These are phyloP conservation scores for Liodrosophila aerea DNA, from an alignment of 2,888 invertebrate species.

Conservation along the genomic window DNA sequence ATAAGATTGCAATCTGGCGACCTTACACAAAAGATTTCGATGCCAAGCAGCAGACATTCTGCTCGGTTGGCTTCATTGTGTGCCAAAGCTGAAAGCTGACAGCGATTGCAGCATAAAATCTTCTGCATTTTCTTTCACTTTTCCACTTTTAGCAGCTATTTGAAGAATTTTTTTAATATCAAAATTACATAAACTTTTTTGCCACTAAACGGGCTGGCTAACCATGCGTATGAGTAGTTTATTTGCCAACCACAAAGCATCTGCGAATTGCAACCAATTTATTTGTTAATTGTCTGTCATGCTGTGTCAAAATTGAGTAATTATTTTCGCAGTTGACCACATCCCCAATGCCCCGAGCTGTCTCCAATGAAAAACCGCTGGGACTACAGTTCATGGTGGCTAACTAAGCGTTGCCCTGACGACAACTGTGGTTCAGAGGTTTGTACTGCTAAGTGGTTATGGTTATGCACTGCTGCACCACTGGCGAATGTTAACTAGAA, in stretches of 20 bases:
- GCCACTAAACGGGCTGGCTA: conserved; percentile 1
- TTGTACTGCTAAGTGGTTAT: conserved; percentile 32
- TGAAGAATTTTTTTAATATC: no score
- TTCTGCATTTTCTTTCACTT: not conserved
- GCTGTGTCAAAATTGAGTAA: conserved; percentile 58
- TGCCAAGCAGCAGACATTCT: conserved; percentile 3
- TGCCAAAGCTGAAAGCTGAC: not conserved
- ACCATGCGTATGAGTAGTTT: conserved; percentile 28
- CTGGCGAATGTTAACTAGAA: not conserved
- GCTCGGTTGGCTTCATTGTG: conserved; percentile 3
- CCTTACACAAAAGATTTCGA: conserved; percentile 17
- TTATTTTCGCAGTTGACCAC: conserved; percentile 51
- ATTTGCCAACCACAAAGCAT: conserved; percentile 3
- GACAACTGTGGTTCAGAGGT: conserved; percentile 31
- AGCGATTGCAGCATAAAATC: conserved; percentile 13
- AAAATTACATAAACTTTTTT: no score
- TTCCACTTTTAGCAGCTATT: no score
- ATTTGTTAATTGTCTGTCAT: conserved; percentile 49
- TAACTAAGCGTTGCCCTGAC: conserved; percentile 44
- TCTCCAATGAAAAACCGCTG: conserved; percentile 15
- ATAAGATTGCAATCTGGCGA: conserved; percentile 33
- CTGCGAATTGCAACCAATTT: conserved; percentile 30
- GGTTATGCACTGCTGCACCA: conserved; percentile 22
- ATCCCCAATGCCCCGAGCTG: not conserved
- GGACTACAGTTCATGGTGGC: conserved; percentile 12